Evolutionary conservation across 2,888 invertebrate genomes (phyloP).

Genomic region (Trilocha varians): DNA sequence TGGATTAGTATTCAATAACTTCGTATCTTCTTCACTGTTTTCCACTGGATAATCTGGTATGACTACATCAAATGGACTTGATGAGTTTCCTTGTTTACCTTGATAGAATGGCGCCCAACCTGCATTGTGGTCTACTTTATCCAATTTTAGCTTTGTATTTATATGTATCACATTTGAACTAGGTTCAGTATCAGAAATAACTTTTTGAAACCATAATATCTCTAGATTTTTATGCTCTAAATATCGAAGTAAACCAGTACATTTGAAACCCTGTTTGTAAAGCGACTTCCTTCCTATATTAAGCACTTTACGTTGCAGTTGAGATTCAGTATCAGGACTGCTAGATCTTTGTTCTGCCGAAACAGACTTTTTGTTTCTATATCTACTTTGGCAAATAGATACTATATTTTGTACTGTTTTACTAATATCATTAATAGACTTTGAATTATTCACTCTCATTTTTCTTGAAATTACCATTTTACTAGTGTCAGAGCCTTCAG

Average conservation of each 20-base stretch:
- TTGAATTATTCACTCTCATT: slow-evolving; percentile 8
- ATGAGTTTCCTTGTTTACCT: neutral
- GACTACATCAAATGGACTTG: neutral
- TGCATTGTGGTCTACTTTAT: slow-evolving; percentile 16
- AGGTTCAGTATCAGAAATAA: slow-evolving; percentile 12
- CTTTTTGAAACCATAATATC: slow-evolving; percentile 29
- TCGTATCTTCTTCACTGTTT: slow-evolving; percentile 8
- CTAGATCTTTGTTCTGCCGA: slow-evolving; percentile 11
- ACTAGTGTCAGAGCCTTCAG: slow-evolving; percentile 24
- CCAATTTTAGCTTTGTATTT: slow-evolving; percentile 29
- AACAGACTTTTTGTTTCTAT: slow-evolving; percentile 24
- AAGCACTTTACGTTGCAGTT: slow-evolving; percentile 48
- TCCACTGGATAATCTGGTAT: neutral
- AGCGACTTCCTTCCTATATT: slow-evolving; percentile 55
- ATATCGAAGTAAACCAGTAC: slow-evolving; percentile 45
- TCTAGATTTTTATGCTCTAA: slow-evolving; percentile 48
- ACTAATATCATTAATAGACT: slow-evolving; percentile 17
- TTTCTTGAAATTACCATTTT: slow-evolving; percentile 9
- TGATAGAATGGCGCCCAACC: slow-evolving; percentile 20
- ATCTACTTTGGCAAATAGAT: slow-evolving; percentile 33
- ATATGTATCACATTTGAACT: slow-evolving; percentile 35
- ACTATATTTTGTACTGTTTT: slow-evolving; percentile 38
- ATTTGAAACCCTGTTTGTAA: slow-evolving; percentile 35
- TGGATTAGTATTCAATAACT: slow-evolving; percentile 43
- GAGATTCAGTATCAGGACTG: slow-evolving; percentile 21